Evolutionary conservation across 1,140 invertebrate genomes (phyloP), one percentile per base, ranked within the genome.

Genomic region (Bombus sylvicola): DNA sequence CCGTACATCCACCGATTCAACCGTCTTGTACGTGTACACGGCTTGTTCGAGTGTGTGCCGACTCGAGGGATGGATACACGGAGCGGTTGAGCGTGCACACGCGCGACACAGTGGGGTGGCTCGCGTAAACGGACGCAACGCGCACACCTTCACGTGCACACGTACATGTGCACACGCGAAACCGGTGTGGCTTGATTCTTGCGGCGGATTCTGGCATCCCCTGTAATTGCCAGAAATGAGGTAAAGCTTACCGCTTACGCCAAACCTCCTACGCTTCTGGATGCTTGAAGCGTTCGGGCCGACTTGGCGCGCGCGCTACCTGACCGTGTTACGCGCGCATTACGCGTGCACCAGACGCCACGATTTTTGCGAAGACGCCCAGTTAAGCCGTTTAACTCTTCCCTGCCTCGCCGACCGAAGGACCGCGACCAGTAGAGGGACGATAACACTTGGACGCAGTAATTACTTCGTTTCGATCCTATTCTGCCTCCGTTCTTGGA

Each of bases 221-320:
- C 92, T 92, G 92, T 95, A 95, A 95, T 95, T 95, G 94, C 92
- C 92, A 91, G 93, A 94, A 94, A 95, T 93, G 94, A 94, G 94
- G 91, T 94, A 93, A 94, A 94, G 94, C 93, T 94, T 92, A 93
- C 92, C 91, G 91, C 92, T 93, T 89, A 91, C 91, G 92, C 87
- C 89, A 68, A 92, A 87, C 91, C 91, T 93, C 88, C 92, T 90
- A 90, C 87, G 89, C 89, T 88, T 82, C 88, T 88, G 80, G 66
- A 78, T 86, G 73, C 79, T 71, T 37, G 31, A 18, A 41, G 28
- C 78, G 81, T 87, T 78, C 66, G 64, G 37, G 64, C 1, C 66
- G 84, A 89, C 87, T 79, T 89, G 12, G 31, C 75, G 81, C 87
- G 84, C 84, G 66, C 79, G 83, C 81, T 87, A 85, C 47, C 43